phyloP scores from a whole-genome alignment of 2,888 invertebrate species.

The Euclidia mi region DNA sequence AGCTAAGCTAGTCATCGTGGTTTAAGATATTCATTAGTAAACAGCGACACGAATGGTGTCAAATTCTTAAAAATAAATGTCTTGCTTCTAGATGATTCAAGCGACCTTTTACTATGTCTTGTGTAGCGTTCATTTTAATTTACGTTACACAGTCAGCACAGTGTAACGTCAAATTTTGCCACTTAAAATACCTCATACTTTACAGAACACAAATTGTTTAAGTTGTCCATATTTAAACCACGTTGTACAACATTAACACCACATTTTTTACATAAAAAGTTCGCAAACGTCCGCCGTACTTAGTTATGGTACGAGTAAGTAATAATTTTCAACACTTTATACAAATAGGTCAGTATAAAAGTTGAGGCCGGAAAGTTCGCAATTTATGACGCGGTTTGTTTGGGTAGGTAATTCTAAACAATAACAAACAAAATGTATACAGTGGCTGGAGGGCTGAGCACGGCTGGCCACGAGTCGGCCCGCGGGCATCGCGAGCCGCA shows the following conservation, averaged over 20 bases:
- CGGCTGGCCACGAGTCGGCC: conserved; percentile 47
- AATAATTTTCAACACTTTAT: conserved; percentile 71
- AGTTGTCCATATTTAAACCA: conserved; percentile 37
- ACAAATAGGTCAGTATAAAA: conserved; percentile 74
- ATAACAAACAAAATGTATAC: conserved; percentile 80
- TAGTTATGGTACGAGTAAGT: conserved; percentile 56
- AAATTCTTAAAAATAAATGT: too few relatives aligned
- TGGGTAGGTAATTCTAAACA: conserved; percentile 81
- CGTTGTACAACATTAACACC: conserved; percentile 52
- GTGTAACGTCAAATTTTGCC: too few relatives aligned
- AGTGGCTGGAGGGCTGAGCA: conserved; percentile 51
- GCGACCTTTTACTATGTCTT: too few relatives aligned
- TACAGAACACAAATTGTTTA: conserved; percentile 12
- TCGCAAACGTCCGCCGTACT: conserved; percentile 41
- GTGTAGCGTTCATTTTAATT: too few relatives aligned
- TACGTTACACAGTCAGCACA: too few relatives aligned
- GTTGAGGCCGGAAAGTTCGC: conserved; percentile 73
- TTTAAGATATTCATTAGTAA: too few relatives aligned
- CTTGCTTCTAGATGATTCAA: too few relatives aligned
- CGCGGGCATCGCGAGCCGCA: conserved; percentile 58
- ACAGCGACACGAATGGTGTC: too few relatives aligned
- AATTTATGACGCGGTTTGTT: conserved; percentile 80
- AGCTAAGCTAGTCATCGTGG: too few relatives aligned
- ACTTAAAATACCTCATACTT: neutral
- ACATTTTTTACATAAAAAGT: conserved; percentile 51